phyloP scores from a whole-genome alignment of 2,797 vertebrate genomes.

The Nyctibius grandis region DNA sequence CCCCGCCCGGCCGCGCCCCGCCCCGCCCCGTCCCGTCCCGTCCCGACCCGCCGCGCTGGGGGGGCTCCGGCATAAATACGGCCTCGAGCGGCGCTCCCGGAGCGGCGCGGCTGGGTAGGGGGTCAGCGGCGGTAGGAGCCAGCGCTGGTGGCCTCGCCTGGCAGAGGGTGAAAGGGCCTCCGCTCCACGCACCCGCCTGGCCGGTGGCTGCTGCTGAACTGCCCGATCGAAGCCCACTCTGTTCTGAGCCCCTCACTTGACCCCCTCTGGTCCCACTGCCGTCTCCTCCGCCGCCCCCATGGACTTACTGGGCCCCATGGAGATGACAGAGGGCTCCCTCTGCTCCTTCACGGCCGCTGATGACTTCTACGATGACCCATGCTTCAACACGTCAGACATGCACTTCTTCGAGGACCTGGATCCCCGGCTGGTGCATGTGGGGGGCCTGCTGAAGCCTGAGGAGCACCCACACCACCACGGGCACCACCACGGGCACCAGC shows the following conservation, averaged over 20 bases:
- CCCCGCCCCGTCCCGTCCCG: background rate
- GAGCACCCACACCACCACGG: conserved; percentile 74
- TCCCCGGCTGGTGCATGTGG: conserved; percentile 89
- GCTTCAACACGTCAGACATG: conserved; percentile 95
- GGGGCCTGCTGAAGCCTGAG: conserved; percentile 87
- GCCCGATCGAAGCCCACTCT: background rate
- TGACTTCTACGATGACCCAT: conserved; percentile 95
- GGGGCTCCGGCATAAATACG: conserved; percentile 34
- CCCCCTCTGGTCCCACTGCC: background rate
- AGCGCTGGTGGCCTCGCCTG: background rate
- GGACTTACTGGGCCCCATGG: conserved; percentile 80
- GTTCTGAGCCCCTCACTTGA: background rate
- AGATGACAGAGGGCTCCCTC: conserved; percentile 90
- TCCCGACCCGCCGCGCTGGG: background rate
- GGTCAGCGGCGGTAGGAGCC: background rate
- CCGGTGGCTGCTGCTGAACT: background rate
- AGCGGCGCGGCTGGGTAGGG: background rate
- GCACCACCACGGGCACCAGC: conserved; percentile 76
- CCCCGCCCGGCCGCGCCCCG: background rate
- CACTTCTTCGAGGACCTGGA: conserved; percentile 97
- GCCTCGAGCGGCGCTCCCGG: background rate
- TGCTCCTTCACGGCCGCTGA: conserved; percentile 84
- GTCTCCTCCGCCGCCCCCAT: conserved; percentile 24
- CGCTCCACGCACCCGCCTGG: background rate
- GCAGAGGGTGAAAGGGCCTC: background rate